Evolutionary conservation across 2,797 vertebrate genomes (phyloP).

Genomic region (Channa striata): DNA sequence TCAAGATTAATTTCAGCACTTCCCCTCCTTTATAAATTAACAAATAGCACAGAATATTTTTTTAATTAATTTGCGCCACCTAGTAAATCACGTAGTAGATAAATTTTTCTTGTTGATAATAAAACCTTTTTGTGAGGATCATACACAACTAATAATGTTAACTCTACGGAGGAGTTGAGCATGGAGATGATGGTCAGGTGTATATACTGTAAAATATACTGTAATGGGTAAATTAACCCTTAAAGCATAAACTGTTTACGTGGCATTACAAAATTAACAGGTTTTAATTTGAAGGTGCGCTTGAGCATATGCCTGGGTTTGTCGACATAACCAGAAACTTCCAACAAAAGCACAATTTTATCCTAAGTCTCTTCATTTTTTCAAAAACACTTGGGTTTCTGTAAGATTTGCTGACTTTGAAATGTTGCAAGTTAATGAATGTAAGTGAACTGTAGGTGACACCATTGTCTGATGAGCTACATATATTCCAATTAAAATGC

Average conservation of each 20-base stretch:
- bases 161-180: not conserved
- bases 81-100: not conserved
- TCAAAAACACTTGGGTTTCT: too few species aligned
- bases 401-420: not conserved
- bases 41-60: not conserved
- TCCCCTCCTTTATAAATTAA: not conserved
- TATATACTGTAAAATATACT: too few species aligned
- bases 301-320: too few species aligned
- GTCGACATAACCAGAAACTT: not conserved
- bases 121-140: not conserved
- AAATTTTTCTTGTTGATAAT: not conserved
- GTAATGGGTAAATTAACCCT: too few species aligned
- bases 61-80: not conserved
- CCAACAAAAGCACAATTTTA: too few species aligned
- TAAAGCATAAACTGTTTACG: too few species aligned
- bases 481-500: conserved; percentile 15
- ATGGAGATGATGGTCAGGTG: not conserved
- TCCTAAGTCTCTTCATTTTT: too few species aligned
- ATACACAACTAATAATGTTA: not conserved
- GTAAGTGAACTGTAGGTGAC: not conserved
- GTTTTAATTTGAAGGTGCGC: too few species aligned
- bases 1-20: not conserved
- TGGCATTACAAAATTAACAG: too few species aligned
- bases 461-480: not conserved
- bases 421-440: not conserved